phyloP scores from a whole-genome alignment of 2,113 vertebrate species.

The Phasianus colchicus region DNA sequence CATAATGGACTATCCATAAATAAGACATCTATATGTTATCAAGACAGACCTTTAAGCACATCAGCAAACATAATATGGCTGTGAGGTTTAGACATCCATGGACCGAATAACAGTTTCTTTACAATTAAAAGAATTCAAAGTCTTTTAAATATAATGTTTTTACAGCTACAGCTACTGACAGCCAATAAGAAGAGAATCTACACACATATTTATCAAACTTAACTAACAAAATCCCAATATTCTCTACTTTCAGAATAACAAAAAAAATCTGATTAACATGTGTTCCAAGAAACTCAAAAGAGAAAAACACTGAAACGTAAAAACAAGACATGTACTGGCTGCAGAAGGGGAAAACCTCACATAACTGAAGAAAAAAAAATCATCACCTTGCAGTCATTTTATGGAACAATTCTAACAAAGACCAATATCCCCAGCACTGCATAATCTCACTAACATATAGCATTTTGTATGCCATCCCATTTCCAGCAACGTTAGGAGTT shows the following conservation, averaged over 20 bases:
- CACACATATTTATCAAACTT: not conserved
- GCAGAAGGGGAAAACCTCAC: not conserved
- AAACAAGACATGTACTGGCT: not conserved
- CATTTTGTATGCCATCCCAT: not conserved
- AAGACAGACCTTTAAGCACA: not conserved
- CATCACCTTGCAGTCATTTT: not conserved
- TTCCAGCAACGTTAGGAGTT: constrained; percentile 5
- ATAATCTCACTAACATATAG: not conserved
- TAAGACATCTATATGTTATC: not conserved
- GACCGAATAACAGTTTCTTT: not conserved
- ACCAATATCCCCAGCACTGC: not conserved
- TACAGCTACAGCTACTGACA: not conserved
- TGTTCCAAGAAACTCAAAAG: constrained; percentile 1
- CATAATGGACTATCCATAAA: not conserved
- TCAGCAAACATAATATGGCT: not conserved
- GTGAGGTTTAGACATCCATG: not conserved
- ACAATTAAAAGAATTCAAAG: not conserved
- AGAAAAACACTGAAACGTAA: not conserved
- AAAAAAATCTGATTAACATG: not conserved
- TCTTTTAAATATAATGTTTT: not conserved
- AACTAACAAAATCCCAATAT: not conserved
- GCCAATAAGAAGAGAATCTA: not conserved
- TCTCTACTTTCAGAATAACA: not conserved
- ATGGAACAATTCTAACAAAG: not conserved
- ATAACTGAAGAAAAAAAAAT: not conserved